Percentiles rank a stretch among this genome's conserved stretches.
Conservation (phyloP, 1,140 invertebrate genomes). For the Orussus abietinus region DNA sequence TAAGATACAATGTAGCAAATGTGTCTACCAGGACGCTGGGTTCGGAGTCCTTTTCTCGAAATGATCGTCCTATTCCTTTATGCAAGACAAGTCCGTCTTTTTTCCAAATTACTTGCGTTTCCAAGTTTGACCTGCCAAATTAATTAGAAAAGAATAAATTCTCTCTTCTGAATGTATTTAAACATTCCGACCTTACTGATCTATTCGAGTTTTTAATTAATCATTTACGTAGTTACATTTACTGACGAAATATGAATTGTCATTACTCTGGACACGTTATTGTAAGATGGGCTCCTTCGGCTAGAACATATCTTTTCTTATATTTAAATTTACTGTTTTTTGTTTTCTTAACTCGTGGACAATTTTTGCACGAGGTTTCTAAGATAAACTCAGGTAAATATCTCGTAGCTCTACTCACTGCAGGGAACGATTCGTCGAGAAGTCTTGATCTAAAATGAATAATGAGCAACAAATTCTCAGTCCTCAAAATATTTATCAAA, state of each 20-base stretch:
- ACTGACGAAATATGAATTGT: conserved; percentile 1
- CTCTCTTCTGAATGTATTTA: background rate
- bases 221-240: conserved; percentile 1
- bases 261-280: conserved; percentile 54
- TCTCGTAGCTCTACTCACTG: conserved; percentile 46
- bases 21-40: conserved; percentile 54
- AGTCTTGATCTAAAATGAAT: conserved; percentile 42
- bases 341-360: conserved; percentile 42
- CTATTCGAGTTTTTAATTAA: conserved; percentile 6
- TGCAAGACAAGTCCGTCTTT: conserved; percentile 45
- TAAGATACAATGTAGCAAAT: conserved; percentile 58
- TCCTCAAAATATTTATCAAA: conserved; percentile 2
- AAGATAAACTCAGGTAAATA: conserved; percentile 53
- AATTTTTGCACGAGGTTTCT: conserved; percentile 46
- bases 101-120: conserved; percentile 51
- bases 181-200: background rate
- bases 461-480: conserved; percentile 6
- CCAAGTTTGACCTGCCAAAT: conserved; percentile 40
- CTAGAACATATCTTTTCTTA: conserved; percentile 48
- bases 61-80: conserved; percentile 42
- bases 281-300: conserved; percentile 52
- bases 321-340: conserved; percentile 51
- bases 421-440: conserved; percentile 46
- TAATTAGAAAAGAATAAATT: conserved; percentile 11
- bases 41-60: conserved; percentile 43